Conservation (phyloP, 2,797 vertebrate species). For the Sphaeramia orbicularis region DNA sequence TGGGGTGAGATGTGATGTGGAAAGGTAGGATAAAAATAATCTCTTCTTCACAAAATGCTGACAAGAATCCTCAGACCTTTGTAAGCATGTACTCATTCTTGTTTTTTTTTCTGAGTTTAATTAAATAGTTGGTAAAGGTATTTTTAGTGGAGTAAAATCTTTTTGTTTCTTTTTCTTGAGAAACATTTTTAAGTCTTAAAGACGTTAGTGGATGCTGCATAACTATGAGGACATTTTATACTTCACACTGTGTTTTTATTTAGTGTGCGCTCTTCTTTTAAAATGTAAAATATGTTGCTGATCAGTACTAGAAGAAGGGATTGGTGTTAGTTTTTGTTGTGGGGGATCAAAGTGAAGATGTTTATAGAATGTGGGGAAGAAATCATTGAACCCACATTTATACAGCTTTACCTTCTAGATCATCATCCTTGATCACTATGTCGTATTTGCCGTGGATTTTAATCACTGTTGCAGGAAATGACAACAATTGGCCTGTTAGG, state of each 20-base stretch:
- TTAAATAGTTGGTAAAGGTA: too few relatives aligned
- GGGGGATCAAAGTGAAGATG: slow-evolving; percentile 1
- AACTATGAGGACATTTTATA: too few relatives aligned
- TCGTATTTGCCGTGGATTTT: slow-evolving; percentile 89
- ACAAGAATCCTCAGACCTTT: not conserved
- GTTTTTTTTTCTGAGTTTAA: too few relatives aligned
- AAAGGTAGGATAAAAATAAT: too few relatives aligned
- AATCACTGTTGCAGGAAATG: slow-evolving; percentile 85
- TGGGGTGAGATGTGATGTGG: not conserved
- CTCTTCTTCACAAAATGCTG: too few relatives aligned
- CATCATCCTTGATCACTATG: slow-evolving; percentile 89
- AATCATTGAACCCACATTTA: slow-evolving; percentile 18
- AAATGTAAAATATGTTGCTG: not conserved
- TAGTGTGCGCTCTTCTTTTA: not conserved
- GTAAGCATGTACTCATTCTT: too few relatives aligned
- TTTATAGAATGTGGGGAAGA: slow-evolving; percentile 20
- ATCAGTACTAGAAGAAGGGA: not conserved
- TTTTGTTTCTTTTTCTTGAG: too few relatives aligned
- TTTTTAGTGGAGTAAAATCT: too few relatives aligned
- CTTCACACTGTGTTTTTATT: not conserved
- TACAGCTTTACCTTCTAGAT: slow-evolving; percentile 90
- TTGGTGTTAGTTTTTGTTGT: slow-evolving; percentile 35
- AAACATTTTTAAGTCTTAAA: too few relatives aligned
- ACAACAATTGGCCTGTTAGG: slow-evolving; percentile 30
- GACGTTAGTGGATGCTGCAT: too few relatives aligned